Base-by-base conservation (phyloP, 2,797 vertebrate genomes). In the Oreochromis grahami region DNA sequence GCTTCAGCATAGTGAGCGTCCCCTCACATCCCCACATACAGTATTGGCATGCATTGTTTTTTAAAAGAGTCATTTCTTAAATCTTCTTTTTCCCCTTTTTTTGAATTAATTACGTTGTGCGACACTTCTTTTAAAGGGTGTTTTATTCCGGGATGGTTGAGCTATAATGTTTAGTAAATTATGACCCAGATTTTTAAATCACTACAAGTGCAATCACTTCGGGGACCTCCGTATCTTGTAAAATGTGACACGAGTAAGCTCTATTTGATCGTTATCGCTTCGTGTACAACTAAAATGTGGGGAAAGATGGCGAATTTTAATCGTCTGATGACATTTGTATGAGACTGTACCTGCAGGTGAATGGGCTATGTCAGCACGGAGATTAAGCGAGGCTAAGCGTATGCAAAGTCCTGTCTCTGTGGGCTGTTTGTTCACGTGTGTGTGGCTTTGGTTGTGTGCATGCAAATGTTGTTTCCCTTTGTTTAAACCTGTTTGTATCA, bases 401-500 rank as follows among this genome's bases (percentile, higher is more conserved):
- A 90, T 89, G 87, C 85, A 85, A 87, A 88, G 79, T 70, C 84
- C 82, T 41, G 82, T 87, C 89, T 93, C 90, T 86, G 85, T 80
- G 86, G 87, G 78, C 55, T 79, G 84, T 85, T 87, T 87, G 83
- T 86, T 87, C 87, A 85, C 34, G 29, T 83, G 78, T 80, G 63
- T 70, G 74, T 34, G 65, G 85, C 50, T 87, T 48, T 8, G 26
- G 32, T 70, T 85, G 58, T 79, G 81, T 85, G 85, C 15, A 41
- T 17, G 21, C 56, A 45, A 91, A 79, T 88, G 74, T 82, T 90
- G 86, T 86, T 91, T 83, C 60, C 76, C 88, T 88, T 93, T 94
- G 93, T 92, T 92, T 74, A 78, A 83, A 87, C 90, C 85, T 88
- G 92, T 90, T 90, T 92, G 84, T 85, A 88, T 93, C 88, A 88